Evolutionary conservation across 2,113 vertebrate genomes (phyloP).

Genomic region (Eidolon helvum): DNA sequence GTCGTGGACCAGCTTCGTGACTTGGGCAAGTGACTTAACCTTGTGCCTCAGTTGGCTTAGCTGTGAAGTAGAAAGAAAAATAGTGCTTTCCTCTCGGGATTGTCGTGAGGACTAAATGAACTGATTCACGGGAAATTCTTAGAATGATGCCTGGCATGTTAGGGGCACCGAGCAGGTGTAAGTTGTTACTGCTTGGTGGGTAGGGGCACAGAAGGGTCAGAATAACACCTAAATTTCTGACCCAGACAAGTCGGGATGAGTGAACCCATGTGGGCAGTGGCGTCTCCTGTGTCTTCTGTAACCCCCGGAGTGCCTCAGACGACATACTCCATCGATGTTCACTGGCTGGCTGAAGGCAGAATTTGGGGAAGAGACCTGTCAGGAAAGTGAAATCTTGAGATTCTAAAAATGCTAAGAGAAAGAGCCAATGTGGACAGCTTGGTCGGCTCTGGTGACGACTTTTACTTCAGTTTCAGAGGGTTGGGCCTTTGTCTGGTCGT

Average conservation of each 20-base stretch:
- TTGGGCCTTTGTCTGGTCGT: background rate
- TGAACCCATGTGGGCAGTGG: background rate
- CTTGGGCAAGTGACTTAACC: background rate
- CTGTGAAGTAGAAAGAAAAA: background rate
- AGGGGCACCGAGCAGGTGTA: background rate
- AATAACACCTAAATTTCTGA: background rate
- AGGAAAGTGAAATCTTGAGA: background rate
- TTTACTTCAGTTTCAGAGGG: background rate
- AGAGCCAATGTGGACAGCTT: background rate
- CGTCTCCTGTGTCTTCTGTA: background rate
- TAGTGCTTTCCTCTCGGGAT: background rate
- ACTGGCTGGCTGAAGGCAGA: background rate
- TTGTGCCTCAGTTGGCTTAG: background rate
- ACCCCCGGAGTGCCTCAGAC: background rate
- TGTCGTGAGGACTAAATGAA: background rate
- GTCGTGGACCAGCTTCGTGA: background rate
- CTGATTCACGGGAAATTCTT: background rate
- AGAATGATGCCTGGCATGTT: background rate
- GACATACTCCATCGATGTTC: background rate
- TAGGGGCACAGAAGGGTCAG: background rate
- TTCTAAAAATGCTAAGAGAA: background rate
- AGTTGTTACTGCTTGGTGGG: background rate
- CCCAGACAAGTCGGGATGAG: background rate
- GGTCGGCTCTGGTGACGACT: background rate
- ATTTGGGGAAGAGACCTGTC: rapidly evolving